Evolutionary conservation across 2,113 vertebrate genomes (phyloP).

Genomic region (Haliaeetus leucogaster): DNA sequence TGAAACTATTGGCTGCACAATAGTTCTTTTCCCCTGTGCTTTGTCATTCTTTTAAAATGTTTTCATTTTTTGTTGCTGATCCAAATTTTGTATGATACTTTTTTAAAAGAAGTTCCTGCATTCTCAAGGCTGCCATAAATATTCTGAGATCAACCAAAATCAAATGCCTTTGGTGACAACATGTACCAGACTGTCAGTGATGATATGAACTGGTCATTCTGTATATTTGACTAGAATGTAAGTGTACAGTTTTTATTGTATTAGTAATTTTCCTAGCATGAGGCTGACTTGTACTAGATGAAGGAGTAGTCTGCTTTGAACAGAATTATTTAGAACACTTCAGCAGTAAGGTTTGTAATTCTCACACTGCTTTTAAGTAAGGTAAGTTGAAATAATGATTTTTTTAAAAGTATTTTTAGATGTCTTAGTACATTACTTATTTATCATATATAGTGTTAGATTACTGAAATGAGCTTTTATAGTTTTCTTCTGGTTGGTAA

Average conservation of each 20-base stretch:
- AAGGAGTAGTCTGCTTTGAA: neutral
- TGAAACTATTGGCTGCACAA: neutral
- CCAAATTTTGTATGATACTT: neutral
- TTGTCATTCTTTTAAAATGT: constrained; percentile 32
- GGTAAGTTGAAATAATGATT: neutral
- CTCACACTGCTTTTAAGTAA: neutral
- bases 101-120: constrained; percentile 3
- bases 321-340: neutral
- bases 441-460: neutral
- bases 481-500: neutral
- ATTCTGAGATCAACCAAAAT: neutral
- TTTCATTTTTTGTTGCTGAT: neutral
- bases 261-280: neutral
- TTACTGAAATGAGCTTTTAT: neutral
- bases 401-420: neutral
- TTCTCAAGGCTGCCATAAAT: neutral
- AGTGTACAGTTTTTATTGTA: neutral
- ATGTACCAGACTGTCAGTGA: neutral
- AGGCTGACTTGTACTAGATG: neutral
- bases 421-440: neutral
- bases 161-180: neutral
- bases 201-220: neutral
- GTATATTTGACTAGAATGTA: neutral
- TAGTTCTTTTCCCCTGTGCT: neutral
- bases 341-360: neutral